Conservation (phyloP, 2,888 invertebrate genomes). For the Temnothorax ravouxi region DNA sequence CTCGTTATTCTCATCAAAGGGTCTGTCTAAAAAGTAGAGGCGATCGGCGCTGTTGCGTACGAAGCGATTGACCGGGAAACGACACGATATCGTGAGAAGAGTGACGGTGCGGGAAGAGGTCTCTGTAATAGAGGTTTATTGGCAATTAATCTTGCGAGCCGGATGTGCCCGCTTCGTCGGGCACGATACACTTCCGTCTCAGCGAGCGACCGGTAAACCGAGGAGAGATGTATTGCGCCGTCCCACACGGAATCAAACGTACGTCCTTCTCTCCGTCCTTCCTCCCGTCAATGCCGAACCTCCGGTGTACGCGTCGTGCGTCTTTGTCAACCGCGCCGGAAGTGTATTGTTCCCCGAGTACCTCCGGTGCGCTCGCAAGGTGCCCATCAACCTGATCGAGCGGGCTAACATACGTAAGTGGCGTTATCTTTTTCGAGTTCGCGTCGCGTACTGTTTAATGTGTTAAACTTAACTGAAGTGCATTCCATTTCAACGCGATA, state of each 20-base stretch:
- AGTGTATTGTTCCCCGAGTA: constrained; percentile 55
- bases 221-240: constrained; percentile 76
- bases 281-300: constrained; percentile 55
- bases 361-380: constrained; percentile 45
- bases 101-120: constrained; percentile 74
- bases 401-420: constrained; percentile 36
- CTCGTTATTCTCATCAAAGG: constrained; percentile 16
- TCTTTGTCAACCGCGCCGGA: constrained; percentile 57
- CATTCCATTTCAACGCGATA: not conserved
- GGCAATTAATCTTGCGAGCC: constrained; percentile 80
- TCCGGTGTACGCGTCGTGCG: constrained; percentile 19
- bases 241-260: constrained; percentile 77
- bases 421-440: constrained; percentile 12
- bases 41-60: constrained; percentile 33
- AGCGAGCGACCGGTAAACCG: constrained; percentile 74
- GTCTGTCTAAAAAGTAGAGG: constrained; percentile 18
- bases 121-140: constrained; percentile 78
- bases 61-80: constrained; percentile 54
- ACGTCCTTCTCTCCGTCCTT: constrained; percentile 41
- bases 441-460: not conserved
- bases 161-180: constrained; percentile 79
- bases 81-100: constrained; percentile 70
- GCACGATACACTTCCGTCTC: constrained; percentile 79
- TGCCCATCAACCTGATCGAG: constrained; percentile 55
- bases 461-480: constrained; percentile 6